A percentile compares a stretch with the other conserved stretches of the same genome.
phyloP scores from a whole-genome alignment of 2,888 invertebrate genomes.

The Hofmannophila pseudospretella region DNA sequence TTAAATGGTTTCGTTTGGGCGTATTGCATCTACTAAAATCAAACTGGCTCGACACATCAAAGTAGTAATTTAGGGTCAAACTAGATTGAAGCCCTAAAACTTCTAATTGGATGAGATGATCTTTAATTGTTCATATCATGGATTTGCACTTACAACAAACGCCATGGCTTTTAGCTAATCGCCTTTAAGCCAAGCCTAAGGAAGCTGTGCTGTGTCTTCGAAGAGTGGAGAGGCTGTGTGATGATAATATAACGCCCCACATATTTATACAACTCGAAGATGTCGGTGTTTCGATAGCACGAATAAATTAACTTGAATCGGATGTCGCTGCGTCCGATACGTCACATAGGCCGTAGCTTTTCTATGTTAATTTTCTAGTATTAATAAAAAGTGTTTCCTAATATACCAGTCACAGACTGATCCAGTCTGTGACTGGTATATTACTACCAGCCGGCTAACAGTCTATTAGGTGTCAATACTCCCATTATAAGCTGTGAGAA shows the following conservation, averaged over 20 bases:
- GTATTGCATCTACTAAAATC: too few species aligned
- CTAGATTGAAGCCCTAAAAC: too few species aligned
- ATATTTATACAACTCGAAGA: slow-evolving; percentile 65
- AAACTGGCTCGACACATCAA: too few species aligned
- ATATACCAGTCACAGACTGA: slow-evolving; percentile 15
- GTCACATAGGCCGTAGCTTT: slow-evolving; percentile 14
- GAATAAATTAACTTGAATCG: slow-evolving; percentile 51
- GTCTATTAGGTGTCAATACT: too few species aligned
- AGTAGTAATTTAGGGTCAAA: too few species aligned
- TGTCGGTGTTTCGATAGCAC: slow-evolving; percentile 47
- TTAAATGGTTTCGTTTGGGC: too few species aligned
- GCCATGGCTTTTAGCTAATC: slow-evolving; percentile 77
- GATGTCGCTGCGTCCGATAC: slow-evolving; percentile 24
- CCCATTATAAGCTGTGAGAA: too few species aligned
- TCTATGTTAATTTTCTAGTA: slow-evolving; percentile 17
- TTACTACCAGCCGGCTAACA: too few species aligned
- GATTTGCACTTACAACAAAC: slow-evolving; percentile 70
- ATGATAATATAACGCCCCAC: slow-evolving; percentile 46
- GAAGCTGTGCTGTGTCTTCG: slow-evolving; percentile 58
- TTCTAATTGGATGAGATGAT: too few species aligned
- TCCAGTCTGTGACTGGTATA: too few species aligned
- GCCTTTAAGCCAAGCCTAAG: slow-evolving; percentile 60
- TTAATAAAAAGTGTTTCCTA: slow-evolving; percentile 25
- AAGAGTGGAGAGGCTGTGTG: slow-evolving; percentile 60
- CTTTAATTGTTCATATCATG: too few species aligned